Base-by-base conservation (phyloP, 2,797 vertebrate genomes). In the Gouania willdenowi region DNA sequence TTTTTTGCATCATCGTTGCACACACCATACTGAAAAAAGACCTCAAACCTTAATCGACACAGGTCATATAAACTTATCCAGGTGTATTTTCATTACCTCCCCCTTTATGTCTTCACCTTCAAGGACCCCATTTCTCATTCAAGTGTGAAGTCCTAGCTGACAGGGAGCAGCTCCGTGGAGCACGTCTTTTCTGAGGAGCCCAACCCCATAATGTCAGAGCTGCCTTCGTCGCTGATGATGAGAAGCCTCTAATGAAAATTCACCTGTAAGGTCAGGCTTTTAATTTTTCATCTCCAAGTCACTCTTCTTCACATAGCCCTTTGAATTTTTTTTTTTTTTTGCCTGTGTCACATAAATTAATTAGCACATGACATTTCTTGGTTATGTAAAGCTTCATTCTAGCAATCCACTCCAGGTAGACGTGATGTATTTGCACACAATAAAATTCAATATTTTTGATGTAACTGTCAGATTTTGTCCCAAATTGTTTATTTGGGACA, bases 191-290 rank as follows among this genome's bases (percentile, higher is more conserved):
- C 17, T 36, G 19, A 30, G 41, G 15, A 14, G 18, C 8, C 24
- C 5, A 54, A 24, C 23, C 36, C 9, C 13, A 41, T 13, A 41
- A 65, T 35, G 43, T 61, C 43, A 60, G 26, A 40, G 33, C 29
- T 23, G 24, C 40, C 50, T 31, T 37, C 13, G 36, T 11, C 8
- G 13, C 5, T 17, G 26, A 47, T 1, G 26, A 27, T 26, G 15
- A 38, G 34, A 47, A 36, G 13, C 3, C 21, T 10, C 12, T 14
- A 23, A 40, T 41, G 22, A 54, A 51, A 52, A 48, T 27, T 28
- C 38, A 35, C 26, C 30, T 12, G 18, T 10, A 48, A 12, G 31
- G 25, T 45, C 6, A 32, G 0, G 15, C 2, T 11, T 52, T 58
- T 16, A 41, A 28, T 21, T 22, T 48, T 53, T 43, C 36, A 42